Conservation (phyloP, 2,797 vertebrate genomes). For the Lophotriccus pileatus region DNA sequence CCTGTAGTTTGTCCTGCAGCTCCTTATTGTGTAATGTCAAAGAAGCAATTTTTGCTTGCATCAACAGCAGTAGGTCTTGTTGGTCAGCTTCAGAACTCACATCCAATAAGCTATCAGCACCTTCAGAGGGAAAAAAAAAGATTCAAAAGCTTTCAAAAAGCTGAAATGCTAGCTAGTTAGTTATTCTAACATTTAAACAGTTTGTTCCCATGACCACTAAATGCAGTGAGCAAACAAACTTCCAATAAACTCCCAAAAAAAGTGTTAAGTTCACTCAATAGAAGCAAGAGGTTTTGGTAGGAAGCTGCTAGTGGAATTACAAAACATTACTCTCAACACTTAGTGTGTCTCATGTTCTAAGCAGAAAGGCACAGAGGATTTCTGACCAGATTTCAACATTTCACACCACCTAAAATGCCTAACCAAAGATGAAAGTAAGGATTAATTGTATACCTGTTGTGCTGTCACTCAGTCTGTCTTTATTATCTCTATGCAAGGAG, state of each 20-base stretch:
- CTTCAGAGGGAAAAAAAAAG: conserved; percentile 39
- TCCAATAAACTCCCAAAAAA: not conserved
- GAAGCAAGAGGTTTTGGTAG: not conserved
- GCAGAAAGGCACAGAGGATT: not conserved
- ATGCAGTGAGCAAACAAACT: not conserved
- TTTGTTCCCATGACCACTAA: not conserved
- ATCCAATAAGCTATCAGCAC: conserved; percentile 76
- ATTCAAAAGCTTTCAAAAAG: not conserved
- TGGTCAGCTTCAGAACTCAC: conserved; percentile 79
- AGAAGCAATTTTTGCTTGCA: conserved; percentile 89
- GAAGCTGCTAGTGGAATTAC: not conserved
- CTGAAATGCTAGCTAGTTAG: not conserved
- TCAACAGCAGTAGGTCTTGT: conserved; percentile 81
- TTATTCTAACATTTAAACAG: not conserved
- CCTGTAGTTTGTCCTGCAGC: conserved; percentile 88
- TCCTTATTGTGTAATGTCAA: conserved; percentile 93
- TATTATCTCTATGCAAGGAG: conserved; percentile 64
- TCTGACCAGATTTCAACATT: not conserved
- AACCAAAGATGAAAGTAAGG: not conserved
- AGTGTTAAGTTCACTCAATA: not conserved
- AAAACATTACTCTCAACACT: not conserved
- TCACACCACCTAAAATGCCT: not conserved
- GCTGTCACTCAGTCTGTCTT: conserved; percentile 73
- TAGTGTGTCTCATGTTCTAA: not conserved
- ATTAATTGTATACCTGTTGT: conserved; percentile 56